These are phyloP conservation scores for Steinernema khuongi DNA, from an alignment of 1,140 invertebrate genomes.

Conservation along the genomic window DNA sequence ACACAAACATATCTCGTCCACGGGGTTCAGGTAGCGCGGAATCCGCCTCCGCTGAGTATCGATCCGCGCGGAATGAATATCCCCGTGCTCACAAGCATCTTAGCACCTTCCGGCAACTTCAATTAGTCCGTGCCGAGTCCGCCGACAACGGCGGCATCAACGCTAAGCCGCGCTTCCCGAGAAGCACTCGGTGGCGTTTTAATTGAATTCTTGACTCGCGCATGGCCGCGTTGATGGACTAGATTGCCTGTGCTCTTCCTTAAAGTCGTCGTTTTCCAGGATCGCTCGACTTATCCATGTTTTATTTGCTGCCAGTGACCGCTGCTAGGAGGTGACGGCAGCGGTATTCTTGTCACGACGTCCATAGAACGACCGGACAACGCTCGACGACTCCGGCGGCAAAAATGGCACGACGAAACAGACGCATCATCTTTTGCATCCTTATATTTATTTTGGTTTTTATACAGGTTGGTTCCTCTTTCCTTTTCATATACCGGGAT, in stretches of 20 bases:
- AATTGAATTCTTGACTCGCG: constrained; percentile 11
- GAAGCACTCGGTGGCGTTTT: background rate
- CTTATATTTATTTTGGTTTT: background rate
- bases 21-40: background rate
- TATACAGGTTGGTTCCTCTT: constrained; percentile 4
- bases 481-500: background rate
- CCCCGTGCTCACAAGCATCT: background rate
- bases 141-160: background rate
- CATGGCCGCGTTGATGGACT: background rate
- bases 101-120: background rate
- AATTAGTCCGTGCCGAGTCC: background rate
- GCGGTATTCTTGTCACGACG: background rate
- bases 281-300: background rate
- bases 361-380: no score
- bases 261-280: background rate
- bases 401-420: background rate
- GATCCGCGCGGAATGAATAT: background rate
- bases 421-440: background rate
- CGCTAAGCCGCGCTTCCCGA: background rate
- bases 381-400: background rate
- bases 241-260: background rate
- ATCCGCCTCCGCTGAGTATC: background rate
- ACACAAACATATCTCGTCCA: background rate
- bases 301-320: background rate
- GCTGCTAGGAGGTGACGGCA: background rate